These are phyloP conservation scores for Drosophila colorata DNA, from an alignment of 2,888 invertebrate species.

Conservation along the genomic window DNA sequence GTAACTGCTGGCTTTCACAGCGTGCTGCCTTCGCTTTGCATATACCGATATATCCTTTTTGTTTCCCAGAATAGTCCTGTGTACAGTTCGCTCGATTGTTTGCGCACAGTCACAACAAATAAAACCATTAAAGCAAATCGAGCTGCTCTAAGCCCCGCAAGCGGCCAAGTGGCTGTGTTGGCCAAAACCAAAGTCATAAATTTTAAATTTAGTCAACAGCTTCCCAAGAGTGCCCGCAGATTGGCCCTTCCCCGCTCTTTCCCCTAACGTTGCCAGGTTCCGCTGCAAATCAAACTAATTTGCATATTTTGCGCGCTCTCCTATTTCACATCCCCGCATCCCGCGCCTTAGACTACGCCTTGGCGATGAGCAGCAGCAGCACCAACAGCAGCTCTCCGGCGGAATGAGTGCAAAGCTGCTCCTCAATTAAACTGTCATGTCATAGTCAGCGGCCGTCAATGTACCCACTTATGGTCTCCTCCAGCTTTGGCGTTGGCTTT, in stretches of 20 bases:
- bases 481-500: constrained; percentile 12
- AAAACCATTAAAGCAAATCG: constrained; percentile 57
- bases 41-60: constrained; percentile 3
- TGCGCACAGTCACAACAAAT: constrained; percentile 39
- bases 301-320: constrained; percentile 59
- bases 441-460: constrained; percentile 66
- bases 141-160: constrained; percentile 44
- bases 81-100: constrained; percentile 9
- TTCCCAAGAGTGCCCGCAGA: constrained; percentile 12
- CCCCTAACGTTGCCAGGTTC: constrained; percentile 5
- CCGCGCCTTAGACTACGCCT: constrained; percentile 9
- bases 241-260: neutral
- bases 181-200: constrained; percentile 65
- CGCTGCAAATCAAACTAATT: constrained; percentile 62
- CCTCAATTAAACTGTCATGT: constrained; percentile 79
- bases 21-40: constrained; percentile 2
- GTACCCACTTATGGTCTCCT: constrained; percentile 31
- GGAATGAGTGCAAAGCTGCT: constrained; percentile 23
- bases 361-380: neutral
- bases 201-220: constrained; percentile 68
- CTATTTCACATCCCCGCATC: constrained; percentile 3
- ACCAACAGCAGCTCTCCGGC: neutral
- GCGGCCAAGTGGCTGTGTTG: constrained; percentile 21
- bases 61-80: neutral
- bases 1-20: constrained; percentile 19